Conservation (phyloP, 2,113 vertebrate genomes). For the Petromus typicus region DNA sequence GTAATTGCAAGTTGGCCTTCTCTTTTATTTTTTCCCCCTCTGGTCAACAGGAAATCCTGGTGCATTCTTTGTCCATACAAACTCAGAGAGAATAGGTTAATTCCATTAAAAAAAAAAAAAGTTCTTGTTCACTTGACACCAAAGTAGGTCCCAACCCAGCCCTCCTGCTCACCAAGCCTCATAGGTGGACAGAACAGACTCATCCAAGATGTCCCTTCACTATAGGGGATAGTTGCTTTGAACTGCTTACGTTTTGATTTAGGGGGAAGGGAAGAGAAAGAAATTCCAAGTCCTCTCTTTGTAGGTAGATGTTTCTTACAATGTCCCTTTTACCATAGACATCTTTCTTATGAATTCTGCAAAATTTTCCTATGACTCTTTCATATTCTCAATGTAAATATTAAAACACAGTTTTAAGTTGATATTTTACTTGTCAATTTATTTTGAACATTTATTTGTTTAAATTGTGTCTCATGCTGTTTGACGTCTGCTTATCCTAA, state of each 20-base stretch:
- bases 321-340: background rate
- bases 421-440: background rate
- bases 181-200: background rate
- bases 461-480: background rate
- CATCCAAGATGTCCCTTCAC: background rate
- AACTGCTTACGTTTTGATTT: background rate
- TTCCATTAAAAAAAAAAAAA: background rate
- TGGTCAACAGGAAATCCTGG: background rate
- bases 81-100: background rate
- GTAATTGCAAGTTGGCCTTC: background rate
- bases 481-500: background rate
- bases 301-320: background rate
- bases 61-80: accelerated
- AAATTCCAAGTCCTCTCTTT: background rate
- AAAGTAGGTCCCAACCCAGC: too few species aligned
- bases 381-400: background rate
- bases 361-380: background rate
- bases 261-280: background rate
- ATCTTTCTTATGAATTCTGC: background rate
- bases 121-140: background rate
- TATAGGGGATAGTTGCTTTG: background rate
- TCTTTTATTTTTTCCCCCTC: background rate
- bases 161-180: background rate
- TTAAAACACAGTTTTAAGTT: background rate
- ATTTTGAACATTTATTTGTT: background rate